These are phyloP conservation scores for Mastomys coucha DNA, from an alignment of 2,113 vertebrate species.

Conservation along the genomic window DNA sequence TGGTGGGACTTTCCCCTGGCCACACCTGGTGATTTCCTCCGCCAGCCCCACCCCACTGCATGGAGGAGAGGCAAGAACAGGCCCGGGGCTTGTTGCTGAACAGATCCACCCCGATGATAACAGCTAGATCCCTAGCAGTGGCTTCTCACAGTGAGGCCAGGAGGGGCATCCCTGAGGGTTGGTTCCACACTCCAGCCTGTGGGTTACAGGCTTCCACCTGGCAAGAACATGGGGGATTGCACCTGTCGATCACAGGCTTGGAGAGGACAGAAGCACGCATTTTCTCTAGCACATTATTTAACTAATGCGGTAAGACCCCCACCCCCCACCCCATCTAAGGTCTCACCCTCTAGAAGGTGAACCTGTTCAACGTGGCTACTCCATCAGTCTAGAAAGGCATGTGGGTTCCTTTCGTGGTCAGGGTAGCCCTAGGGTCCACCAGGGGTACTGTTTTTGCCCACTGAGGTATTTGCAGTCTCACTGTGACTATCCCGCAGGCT, in stretches of 20 bases:
- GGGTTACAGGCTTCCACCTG: background rate
- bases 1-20: constrained; percentile 74
- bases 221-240: fast-evolving
- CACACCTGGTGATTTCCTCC: constrained; percentile 78
- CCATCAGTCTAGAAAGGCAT: background rate
- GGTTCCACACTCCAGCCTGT: background rate
- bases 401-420: background rate
- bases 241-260: background rate
- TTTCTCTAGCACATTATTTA: background rate
- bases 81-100: background rate
- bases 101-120: background rate
- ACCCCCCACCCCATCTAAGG: too few relatives aligned
- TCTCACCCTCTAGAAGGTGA: background rate
- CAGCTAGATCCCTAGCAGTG: background rate
- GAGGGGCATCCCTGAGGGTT: background rate
- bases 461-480: background rate
- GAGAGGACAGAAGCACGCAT: fast-evolving
- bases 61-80: background rate
- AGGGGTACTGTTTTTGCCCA: background rate
- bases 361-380: background rate
- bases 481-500: background rate
- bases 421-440: background rate
- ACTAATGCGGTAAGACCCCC: background rate
- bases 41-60: constrained; percentile 27
- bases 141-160: background rate